Base-by-base conservation (phyloP, 2,888 invertebrate species). In the Rhamphomyia laevipes region DNA sequence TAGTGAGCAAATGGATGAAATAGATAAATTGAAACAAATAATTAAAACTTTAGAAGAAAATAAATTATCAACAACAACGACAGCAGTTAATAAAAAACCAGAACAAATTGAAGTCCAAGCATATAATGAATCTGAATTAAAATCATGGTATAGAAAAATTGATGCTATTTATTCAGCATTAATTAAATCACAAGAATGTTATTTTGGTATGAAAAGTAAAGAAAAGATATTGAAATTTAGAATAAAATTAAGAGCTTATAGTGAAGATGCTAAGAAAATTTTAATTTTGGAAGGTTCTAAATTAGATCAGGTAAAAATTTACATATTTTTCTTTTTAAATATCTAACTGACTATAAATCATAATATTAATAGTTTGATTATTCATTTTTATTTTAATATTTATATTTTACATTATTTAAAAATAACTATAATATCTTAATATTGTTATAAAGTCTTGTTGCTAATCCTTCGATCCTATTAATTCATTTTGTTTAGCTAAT, bases 401-500 rank as follows among this genome's bases (percentile, higher is more conserved):
- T 46, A n/a, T n/a, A n/a, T 41, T 45, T 46, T 10, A 38, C n/a
- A 46, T 17, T 44, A 49, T 35, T 30, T 42, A 43, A 45, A 43
- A 33, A 31, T 35, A 40, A 30, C 13, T 46, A 16, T 37, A 17
- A 40, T 18, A n/a, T 16, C 17, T n/a, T 1, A 42, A 27, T 27
- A 27, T 7, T 21, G 3, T 4, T 27, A 27, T 27, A 5, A 27
- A 27, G 23, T 27, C 23, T 27, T 27, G 23, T 27, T 7, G 4
- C 9, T 21, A 33, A 27, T 35, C 15, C 30, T 40, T 18, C 30
- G 7, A 43, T 45, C 83, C 82, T 47, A 84, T 57, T n/a, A 92
- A 73, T 71, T 92, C 92, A 58, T 76, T 78, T 62, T 83, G 81
- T 64, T 92, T 93, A 3, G 69, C 65, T 55, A 79, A 74, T 60